A percentile compares a stretch with the other conserved stretches of the same genome.
phyloP scores from a whole-genome alignment of 2,888 invertebrate genomes.

The Perizoma affinitatum region DNA sequence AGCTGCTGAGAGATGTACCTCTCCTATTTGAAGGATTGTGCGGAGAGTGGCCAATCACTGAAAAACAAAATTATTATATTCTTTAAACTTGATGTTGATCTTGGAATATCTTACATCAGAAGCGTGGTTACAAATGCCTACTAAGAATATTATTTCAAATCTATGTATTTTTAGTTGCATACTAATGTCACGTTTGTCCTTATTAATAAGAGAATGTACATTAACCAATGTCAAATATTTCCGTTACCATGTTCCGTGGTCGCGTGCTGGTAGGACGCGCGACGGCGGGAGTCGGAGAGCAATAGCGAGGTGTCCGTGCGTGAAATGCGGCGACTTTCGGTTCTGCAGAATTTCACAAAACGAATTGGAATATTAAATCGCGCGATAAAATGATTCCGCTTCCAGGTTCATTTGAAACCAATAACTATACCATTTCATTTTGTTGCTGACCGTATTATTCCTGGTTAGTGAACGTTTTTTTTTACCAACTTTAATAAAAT shows the following conservation, averaged over 20 bases:
- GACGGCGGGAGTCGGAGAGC: conserved; percentile 14
- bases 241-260: neutral
- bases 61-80: too few species aligned
- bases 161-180: too few species aligned
- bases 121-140: too few species aligned
- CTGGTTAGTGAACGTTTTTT: too few species aligned
- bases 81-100: too few species aligned
- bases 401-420: neutral
- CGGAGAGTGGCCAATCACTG: too few species aligned
- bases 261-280: conserved; percentile 1
- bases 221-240: neutral
- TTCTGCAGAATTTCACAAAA: neutral
- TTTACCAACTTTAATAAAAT: too few species aligned
- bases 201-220: conserved; percentile 1
- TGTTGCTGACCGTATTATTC: too few species aligned
- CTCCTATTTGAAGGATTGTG: too few species aligned
- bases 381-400: conserved; percentile 14
- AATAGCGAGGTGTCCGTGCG: conserved; percentile 29
- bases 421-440: neutral
- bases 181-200: conserved; percentile 1
- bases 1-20: too few species aligned
- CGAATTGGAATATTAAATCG: conserved; percentile 12
- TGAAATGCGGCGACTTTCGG: conserved; percentile 29
- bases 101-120: too few species aligned
- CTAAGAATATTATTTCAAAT: too few species aligned